phyloP scores from a whole-genome alignment of 2,797 vertebrate species.

The Coccyzus lansbergi region DNA sequence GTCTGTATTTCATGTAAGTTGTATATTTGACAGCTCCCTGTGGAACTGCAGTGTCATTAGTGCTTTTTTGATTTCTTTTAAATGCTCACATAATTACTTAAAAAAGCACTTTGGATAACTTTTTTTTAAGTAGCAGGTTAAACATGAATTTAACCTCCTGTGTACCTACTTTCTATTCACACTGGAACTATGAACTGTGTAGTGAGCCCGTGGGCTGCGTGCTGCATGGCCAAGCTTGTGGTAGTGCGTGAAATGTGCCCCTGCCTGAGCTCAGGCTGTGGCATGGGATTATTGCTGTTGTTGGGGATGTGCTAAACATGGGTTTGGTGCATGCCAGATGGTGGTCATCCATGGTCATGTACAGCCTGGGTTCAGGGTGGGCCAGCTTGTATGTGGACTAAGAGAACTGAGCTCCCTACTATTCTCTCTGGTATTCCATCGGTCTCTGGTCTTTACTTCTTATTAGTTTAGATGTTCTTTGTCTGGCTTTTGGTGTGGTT shows the following conservation, averaged over 20 bases:
- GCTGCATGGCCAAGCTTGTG: background rate
- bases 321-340: background rate
- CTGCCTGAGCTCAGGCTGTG: background rate
- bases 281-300: background rate
- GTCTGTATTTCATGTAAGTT: background rate
- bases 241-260: background rate
- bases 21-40: background rate
- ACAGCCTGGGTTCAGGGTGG: background rate
- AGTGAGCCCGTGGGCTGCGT: background rate
- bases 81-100: background rate
- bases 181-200: rapidly evolving
- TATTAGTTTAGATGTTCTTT: background rate
- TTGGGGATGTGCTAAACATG: too few relatives aligned
- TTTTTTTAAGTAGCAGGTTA: background rate
- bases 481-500: background rate
- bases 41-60: background rate
- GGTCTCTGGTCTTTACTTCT: rapidly evolving
- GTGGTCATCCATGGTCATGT: rapidly evolving
- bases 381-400: rapidly evolving
- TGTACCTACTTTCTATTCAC: background rate
- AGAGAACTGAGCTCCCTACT: background rate
- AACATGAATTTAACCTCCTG: background rate
- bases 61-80: slow-evolving; percentile 11
- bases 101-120: background rate
- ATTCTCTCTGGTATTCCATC: background rate